These are phyloP conservation scores for Rhagonycha lutea DNA, from an alignment of 2,888 invertebrate genomes.

Conservation along the genomic window DNA sequence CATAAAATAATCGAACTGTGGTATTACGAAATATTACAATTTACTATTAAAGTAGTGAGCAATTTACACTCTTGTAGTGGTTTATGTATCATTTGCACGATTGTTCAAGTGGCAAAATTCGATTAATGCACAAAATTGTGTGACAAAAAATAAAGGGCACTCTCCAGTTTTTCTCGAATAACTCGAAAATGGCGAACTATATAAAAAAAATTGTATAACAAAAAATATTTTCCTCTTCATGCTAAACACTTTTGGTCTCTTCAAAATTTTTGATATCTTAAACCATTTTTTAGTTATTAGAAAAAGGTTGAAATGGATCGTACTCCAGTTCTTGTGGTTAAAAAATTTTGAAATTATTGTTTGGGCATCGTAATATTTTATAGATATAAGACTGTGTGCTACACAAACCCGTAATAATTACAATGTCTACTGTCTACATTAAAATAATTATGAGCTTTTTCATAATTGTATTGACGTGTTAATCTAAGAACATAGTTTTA, in stretches of 20 bases:
- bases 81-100: not conserved
- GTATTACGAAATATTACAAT: not conserved
- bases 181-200: no score
- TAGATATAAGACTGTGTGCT: conserved; percentile 17
- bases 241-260: no score
- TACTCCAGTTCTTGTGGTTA: conserved; percentile 7
- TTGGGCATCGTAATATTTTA: not conserved
- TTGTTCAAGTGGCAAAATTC: not conserved
- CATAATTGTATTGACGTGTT: not conserved
- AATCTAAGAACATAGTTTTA: not conserved
- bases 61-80: not conserved
- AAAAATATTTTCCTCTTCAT: no score
- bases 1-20: not conserved
- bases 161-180: no score
- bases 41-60: not conserved
- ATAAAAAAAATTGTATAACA: no score
- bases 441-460: not conserved
- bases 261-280: no score
- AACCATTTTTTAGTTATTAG: no score
- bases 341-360: not conserved
- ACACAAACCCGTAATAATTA: not conserved
- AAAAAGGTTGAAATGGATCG: no score
- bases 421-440: not conserved
- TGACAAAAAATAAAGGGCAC: no score
- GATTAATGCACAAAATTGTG: not conserved